Evolutionary conservation across 2,888 invertebrate genomes (phyloP).

Genomic region (Leucophenga maculata): DNA sequence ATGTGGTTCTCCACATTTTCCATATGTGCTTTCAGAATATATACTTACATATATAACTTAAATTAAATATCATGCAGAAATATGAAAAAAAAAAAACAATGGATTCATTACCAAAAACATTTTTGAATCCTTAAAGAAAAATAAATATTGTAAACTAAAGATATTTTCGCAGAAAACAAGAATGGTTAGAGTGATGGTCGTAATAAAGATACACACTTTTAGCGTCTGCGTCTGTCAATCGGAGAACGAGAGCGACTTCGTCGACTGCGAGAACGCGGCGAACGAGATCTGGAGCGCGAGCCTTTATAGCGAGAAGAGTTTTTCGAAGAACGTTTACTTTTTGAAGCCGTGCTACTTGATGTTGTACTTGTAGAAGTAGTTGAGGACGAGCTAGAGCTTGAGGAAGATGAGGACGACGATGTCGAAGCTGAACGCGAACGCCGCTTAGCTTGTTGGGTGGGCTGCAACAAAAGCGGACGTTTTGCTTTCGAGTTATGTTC

Average conservation of each 20-base stretch:
- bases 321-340: background rate
- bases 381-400: conserved; percentile 1
- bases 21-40: conserved; percentile 3
- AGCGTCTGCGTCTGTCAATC: conserved; percentile 6
- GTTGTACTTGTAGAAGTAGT: background rate
- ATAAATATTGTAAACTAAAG: conserved; percentile 14
- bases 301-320: background rate
- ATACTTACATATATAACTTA: background rate
- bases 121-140: background rate
- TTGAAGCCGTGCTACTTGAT: conserved; percentile 1
- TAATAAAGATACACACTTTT: background rate
- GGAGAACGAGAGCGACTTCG: conserved; percentile 9
- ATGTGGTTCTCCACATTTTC: background rate
- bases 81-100: too few species aligned
- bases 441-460: conserved; percentile 35
- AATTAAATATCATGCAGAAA: too few species aligned
- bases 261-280: background rate
- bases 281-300: background rate
- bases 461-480: conserved; percentile 32
- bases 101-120: background rate
- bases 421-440: conserved; percentile 48
- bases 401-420: conserved; percentile 45
- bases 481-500: conserved; percentile 7
- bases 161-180: conserved; percentile 25
- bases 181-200: background rate